These are phyloP conservation scores for Tenthredo notha DNA, from an alignment of 2,888 invertebrate genomes.

Conservation along the genomic window DNA sequence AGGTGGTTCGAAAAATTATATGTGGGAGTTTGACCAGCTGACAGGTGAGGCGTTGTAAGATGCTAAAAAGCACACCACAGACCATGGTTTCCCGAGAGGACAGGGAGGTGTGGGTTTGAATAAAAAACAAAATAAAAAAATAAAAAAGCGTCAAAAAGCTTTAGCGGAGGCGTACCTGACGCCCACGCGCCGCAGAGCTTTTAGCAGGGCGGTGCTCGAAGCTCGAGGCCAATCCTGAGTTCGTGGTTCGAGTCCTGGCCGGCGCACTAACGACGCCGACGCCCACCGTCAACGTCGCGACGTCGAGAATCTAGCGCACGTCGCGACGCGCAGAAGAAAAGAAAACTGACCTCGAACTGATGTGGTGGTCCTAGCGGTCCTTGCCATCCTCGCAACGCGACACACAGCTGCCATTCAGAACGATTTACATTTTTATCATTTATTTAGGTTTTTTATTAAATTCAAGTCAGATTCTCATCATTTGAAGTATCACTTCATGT, in stretches of 20 bases:
- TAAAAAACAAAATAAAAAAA: too few species aligned
- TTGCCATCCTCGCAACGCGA: neutral
- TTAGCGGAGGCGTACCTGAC: constrained; percentile 73
- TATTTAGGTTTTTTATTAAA: neutral
- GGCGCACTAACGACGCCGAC: constrained; percentile 74
- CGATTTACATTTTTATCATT: neutral
- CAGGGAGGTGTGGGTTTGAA: constrained; percentile 33
- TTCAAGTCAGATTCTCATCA: neutral
- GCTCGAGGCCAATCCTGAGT: constrained; percentile 75
- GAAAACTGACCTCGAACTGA: constrained; percentile 74
- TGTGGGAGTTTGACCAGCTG: neutral
- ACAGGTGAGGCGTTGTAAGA: constrained; percentile 31
- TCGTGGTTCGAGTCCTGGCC: constrained; percentile 72
- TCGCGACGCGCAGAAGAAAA: constrained; percentile 75
- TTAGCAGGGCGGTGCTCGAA: constrained; percentile 75
- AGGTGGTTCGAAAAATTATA: neutral
- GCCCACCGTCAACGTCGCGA: constrained; percentile 67
- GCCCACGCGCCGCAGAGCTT: constrained; percentile 75
- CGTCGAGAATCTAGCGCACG: constrained; percentile 69
- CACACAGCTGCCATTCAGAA: neutral
- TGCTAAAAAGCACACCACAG: constrained; percentile 32
- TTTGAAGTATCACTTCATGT: neutral
- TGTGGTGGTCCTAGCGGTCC: neutral
- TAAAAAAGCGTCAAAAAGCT: constrained; percentile 55
- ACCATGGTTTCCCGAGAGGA: constrained; percentile 34